Evolutionary conservation across 2,113 vertebrate genomes (phyloP).

Genomic region (Ondatra zibethicus): DNA sequence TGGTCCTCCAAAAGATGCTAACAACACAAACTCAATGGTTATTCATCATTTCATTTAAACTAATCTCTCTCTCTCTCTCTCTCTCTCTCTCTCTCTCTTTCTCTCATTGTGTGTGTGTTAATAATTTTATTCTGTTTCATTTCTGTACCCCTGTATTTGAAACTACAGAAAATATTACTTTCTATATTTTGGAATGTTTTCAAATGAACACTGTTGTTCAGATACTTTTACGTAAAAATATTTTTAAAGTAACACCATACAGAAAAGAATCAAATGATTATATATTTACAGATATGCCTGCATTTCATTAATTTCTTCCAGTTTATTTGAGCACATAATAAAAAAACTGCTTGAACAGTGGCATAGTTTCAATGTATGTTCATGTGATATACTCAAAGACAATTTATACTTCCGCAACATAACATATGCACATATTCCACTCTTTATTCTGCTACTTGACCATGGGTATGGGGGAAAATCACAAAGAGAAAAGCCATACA

Average conservation of each 20-base stretch:
- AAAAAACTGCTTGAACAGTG: neutral
- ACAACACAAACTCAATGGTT: neutral
- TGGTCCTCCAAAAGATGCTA: neutral
- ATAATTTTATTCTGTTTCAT: neutral
- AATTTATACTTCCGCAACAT: neutral
- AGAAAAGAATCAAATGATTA: neutral
- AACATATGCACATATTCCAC: neutral
- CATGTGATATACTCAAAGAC: neutral
- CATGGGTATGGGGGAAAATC: neutral
- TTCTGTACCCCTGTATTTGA: neutral
- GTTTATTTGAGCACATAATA: neutral
- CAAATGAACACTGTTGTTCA: neutral
- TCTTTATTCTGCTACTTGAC: neutral
- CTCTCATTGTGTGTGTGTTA: neutral
- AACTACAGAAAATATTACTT: neutral
- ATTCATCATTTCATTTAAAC: neutral
- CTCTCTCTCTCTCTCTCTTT: neutral
- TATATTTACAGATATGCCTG: neutral
- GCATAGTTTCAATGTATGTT: neutral
- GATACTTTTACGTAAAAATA: neutral
- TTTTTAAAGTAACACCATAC: neutral
- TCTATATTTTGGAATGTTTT: neutral
- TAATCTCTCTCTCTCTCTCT: neutral
- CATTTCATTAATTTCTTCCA: neutral
- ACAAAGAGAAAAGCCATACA: neutral